Base-by-base conservation (phyloP, 2,888 invertebrate genomes). In the Dasypogon diadema region DNA sequence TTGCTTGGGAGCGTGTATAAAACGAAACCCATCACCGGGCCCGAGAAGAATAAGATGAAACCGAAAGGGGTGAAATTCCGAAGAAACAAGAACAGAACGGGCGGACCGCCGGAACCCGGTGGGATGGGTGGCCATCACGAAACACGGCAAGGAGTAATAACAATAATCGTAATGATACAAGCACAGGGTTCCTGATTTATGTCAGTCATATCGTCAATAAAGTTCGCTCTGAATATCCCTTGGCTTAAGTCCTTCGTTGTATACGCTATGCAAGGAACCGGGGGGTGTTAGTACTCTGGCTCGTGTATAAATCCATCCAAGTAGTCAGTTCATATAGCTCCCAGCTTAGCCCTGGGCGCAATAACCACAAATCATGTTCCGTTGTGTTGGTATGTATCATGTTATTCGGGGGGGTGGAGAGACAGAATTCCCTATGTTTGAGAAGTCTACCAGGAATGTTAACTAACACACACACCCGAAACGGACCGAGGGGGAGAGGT, bases 201-300 rank as follows among this genome's bases (percentile, higher is more conserved):
- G 80, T 81, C 80, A 79, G 79, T 81, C 81, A 81, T 81, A 80
- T 81, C 81, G 79, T 81, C 81, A 81, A 81, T 81, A 80, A 80
- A 80, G 79, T 79, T 78, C 76, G 58, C 76, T 77, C 76, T 77
- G 77, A 77, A 77, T 77, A 77, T 76, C 77, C 74, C 72, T 63
- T 34, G 54, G 48, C 74, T 74, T 74, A 74, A 63, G 74, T 60
- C 48, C 60, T 74, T 58, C 48, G 55, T 73, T 70, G 48, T 46
- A n/a, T 18, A 18, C 14, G 37, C 26, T n/a, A n/a, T 63, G 65
- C 60, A n/a, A 58, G 51, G 74, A 63, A 72, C 37, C 46, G 51
- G 46, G 58, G 75, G 63, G 42, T 18, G 46, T 73, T 65, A 10
- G 60, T 34, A 60, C 60, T 16, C 75, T 30, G 74, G 63, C 73